Conservation (phyloP, 2,888 invertebrate species). For the Byasa hedistus region DNA sequence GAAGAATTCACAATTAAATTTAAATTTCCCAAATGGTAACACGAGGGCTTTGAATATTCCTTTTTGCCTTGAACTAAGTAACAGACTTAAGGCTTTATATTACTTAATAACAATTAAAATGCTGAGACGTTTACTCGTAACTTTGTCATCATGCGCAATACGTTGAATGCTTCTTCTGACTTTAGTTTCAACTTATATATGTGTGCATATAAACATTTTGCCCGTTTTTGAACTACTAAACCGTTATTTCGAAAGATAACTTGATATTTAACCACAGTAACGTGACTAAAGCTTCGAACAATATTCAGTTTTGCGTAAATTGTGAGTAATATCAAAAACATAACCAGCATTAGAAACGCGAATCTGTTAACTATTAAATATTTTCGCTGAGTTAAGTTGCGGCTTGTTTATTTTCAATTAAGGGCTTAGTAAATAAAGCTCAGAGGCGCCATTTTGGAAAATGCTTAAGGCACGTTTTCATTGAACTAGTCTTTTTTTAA, state of each 20-base stretch:
- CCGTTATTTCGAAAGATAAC: too few relatives aligned
- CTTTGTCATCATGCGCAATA: neutral
- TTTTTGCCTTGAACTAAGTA: neutral
- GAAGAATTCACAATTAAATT: neutral
- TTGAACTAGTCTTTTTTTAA: neutral
- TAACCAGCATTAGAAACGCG: neutral
- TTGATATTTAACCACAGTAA: too few relatives aligned
- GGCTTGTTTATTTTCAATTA: slow-evolving; percentile 29
- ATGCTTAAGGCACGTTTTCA: slow-evolving; percentile 10
- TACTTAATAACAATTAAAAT: neutral
- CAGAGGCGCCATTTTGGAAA: slow-evolving; percentile 8
- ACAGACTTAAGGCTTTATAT: slow-evolving; percentile 1
- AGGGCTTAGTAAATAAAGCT: slow-evolving; percentile 23
- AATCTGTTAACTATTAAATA: slow-evolving; percentile 2
- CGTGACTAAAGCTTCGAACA: too few relatives aligned
- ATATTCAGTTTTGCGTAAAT: neutral
- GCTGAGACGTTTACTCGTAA: neutral
- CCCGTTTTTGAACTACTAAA: too few relatives aligned
- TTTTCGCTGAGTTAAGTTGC: slow-evolving; percentile 6
- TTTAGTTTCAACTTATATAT: neutral
- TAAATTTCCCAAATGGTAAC: neutral
- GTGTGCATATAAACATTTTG: too few relatives aligned
- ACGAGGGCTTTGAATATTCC: neutral
- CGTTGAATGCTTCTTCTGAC: neutral
- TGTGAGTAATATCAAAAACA: neutral